A percentile compares a stretch with the other conserved stretches of the same genome.
Conservation (phyloP, 2,113 vertebrate genomes). For the Dipodomys stephensi region DNA sequence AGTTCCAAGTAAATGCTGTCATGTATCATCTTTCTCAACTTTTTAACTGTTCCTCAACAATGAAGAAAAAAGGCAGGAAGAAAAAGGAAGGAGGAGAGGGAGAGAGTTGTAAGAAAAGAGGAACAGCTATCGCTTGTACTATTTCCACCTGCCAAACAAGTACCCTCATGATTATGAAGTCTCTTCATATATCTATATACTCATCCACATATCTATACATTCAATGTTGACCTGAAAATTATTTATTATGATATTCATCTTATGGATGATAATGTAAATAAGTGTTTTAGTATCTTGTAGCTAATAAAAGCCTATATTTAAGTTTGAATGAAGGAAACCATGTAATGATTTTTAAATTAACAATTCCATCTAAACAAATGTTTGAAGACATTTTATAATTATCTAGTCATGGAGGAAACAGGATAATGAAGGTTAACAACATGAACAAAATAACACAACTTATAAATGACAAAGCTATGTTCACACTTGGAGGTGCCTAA, state of each 20-base stretch:
- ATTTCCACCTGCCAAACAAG: not conserved
- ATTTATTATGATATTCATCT: not conserved
- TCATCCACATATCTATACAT: not conserved
- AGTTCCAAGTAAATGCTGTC: not conserved
- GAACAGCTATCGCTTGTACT: not conserved
- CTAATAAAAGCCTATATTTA: conserved; percentile 16
- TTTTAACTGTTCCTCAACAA: not conserved
- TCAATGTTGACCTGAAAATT: not conserved
- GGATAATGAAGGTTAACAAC: conserved; percentile 7
- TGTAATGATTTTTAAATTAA: not conserved
- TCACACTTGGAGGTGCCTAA: not conserved
- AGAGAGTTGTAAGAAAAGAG: not conserved
- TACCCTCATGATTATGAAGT: not conserved
- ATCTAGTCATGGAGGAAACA: not conserved
- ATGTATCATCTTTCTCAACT: not conserved
- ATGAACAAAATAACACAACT: not conserved
- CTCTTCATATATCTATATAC: not conserved
- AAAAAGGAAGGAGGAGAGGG: not conserved
- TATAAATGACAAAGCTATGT: not conserved
- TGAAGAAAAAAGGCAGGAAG: not conserved
- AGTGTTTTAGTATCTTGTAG: not conserved
- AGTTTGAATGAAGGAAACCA: conserved; percentile 9
- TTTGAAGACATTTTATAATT: conserved; percentile 25
- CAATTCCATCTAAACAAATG: not conserved
- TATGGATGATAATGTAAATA: not conserved